phyloP scores from a whole-genome alignment of 2,888 invertebrate species.

The Carterocephalus palaemon region DNA sequence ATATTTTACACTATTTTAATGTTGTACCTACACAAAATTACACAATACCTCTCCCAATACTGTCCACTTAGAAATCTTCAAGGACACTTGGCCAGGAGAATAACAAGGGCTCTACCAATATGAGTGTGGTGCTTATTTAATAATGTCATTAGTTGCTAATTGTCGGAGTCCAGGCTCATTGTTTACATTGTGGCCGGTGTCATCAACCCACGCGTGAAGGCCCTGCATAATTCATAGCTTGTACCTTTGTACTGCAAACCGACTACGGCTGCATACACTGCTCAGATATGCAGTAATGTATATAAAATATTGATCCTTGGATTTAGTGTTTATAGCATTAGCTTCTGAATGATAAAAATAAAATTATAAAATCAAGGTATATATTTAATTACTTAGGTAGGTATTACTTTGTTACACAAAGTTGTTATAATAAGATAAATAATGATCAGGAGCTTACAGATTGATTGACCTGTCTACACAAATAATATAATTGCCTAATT shows the following conservation, averaged over 20 bases:
- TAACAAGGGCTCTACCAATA: background rate
- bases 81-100: background rate
- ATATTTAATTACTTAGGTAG: no score
- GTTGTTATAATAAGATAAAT: background rate
- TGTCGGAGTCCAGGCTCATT: slow-evolving; percentile 28
- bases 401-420: slow-evolving; percentile 1
- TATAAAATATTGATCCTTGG: slow-evolving; percentile 7
- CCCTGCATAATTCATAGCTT: slow-evolving; percentile 60
- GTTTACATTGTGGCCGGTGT: slow-evolving; percentile 36
- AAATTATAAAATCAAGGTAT: background rate
- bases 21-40: no score
- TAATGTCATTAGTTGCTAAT: slow-evolving; percentile 31
- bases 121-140: slow-evolving; percentile 11
- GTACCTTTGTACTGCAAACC: slow-evolving; percentile 22
- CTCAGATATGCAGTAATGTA: slow-evolving; percentile 10
- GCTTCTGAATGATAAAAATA: background rate
- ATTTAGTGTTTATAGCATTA: slow-evolving; percentile 1
- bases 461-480: background rate
- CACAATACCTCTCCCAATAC: no score
- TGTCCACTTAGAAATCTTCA: background rate
- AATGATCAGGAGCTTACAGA: background rate
- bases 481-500: slow-evolving; percentile 4
- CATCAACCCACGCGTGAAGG: slow-evolving; percentile 57
- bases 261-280: slow-evolving; percentile 10
- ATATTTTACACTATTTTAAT: no score